Evolutionary conservation across 2,888 invertebrate genomes (phyloP).

Genomic region (Athrips mouffetella): DNA sequence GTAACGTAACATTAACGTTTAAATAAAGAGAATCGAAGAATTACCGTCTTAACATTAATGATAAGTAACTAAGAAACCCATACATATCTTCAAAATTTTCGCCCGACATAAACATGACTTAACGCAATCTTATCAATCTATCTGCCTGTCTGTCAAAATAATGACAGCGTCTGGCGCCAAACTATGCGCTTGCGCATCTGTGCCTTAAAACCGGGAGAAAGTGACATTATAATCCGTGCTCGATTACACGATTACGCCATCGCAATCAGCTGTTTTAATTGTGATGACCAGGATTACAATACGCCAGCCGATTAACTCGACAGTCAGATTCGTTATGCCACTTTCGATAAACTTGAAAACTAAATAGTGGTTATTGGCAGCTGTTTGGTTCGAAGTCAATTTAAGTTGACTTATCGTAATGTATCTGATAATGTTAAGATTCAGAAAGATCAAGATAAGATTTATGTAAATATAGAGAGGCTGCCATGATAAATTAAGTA

Average conservation of each 20-base stretch:
- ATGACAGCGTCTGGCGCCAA: constrained; percentile 5
- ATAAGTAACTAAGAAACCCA: too few relatives aligned
- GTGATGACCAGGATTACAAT: constrained; percentile 10
- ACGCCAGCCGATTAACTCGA: not conserved
- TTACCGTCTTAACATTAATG: too few relatives aligned
- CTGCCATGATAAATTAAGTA: too few relatives aligned
- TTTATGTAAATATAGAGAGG: too few relatives aligned
- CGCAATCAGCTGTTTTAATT: constrained; percentile 4
- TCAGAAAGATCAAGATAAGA: too few relatives aligned
- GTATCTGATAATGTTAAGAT: too few relatives aligned
- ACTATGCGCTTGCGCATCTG: constrained; percentile 10
- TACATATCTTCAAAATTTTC: too few relatives aligned
- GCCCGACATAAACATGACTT: too few relatives aligned
- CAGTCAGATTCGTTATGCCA: not conserved
- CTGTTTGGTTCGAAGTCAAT: too few relatives aligned
- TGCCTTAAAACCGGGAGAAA: constrained; percentile 21
- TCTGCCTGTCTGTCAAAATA: not conserved
- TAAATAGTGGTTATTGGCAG: not conserved
- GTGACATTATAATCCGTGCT: constrained; percentile 16
- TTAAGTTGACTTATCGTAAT: too few relatives aligned
- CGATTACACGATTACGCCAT: constrained; percentile 9
- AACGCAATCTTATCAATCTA: not conserved
- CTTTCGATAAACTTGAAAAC: not conserved
- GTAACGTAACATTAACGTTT: too few relatives aligned
- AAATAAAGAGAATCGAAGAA: too few relatives aligned